Evolutionary conservation across 2,888 invertebrate genomes (phyloP).

Genomic region (Athrips mouffetella): DNA sequence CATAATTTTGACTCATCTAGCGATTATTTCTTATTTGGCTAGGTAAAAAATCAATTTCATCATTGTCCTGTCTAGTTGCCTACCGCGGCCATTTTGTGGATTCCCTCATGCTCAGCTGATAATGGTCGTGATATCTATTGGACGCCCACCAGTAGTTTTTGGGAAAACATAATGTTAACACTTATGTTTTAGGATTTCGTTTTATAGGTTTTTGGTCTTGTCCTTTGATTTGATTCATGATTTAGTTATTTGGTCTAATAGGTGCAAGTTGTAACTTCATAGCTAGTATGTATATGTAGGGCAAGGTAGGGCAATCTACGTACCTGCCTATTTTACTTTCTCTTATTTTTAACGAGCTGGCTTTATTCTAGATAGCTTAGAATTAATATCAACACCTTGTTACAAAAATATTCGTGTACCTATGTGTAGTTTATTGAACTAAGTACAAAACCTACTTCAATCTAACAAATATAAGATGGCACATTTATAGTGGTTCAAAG

Average conservation of each 20-base stretch:
- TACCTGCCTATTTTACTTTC: slow-evolving; percentile 7
- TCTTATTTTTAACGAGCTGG: too few relatives aligned
- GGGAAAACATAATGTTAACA: too few relatives aligned
- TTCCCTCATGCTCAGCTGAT: slow-evolving; percentile 59
- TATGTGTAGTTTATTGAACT: too few relatives aligned
- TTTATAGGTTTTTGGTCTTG: not conserved
- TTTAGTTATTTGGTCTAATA: not conserved
- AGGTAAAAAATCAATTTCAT: slow-evolving; percentile 6
- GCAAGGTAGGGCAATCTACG: too few relatives aligned
- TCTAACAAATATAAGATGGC: too few relatives aligned
- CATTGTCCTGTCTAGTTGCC: slow-evolving; percentile 26
- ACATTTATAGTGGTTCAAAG: too few relatives aligned
- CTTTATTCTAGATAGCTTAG: too few relatives aligned
- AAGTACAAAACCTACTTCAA: too few relatives aligned
- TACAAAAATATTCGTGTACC: too few relatives aligned
- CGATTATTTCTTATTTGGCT: not conserved
- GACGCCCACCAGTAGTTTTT: not conserved
- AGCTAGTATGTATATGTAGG: not conserved
- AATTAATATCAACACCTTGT: too few relatives aligned
- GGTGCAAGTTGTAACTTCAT: too few relatives aligned
- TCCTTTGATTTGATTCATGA: not conserved
- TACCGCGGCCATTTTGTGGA: slow-evolving; percentile 75
- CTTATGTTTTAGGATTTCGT: too few relatives aligned
- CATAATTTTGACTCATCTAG: slow-evolving; percentile 10
- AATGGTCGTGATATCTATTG: slow-evolving; percentile 37